phyloP scores from a whole-genome alignment of 2,797 vertebrate genomes.

The Chloroceryle amazona region DNA sequence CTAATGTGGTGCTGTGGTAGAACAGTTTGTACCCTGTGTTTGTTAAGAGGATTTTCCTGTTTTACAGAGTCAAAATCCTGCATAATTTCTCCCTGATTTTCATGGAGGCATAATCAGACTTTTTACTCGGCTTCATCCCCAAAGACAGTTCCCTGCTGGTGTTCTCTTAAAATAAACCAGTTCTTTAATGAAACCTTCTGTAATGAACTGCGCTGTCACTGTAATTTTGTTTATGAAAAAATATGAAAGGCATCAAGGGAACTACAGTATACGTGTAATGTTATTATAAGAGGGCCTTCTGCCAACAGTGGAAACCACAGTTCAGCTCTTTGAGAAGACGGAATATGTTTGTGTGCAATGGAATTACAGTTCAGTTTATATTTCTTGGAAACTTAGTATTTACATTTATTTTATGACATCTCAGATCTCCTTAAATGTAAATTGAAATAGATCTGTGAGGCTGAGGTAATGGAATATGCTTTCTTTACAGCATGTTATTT shows the following conservation, averaged over 20 bases:
- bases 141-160: slow-evolving; percentile 56
- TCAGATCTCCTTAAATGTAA: slow-evolving; percentile 39
- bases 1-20: slow-evolving; percentile 1
- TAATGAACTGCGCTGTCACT: slow-evolving; percentile 63
- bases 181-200: slow-evolving; percentile 63
- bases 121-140: neutral
- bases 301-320: slow-evolving; percentile 56
- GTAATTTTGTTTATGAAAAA: slow-evolving; percentile 66
- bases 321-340: slow-evolving; percentile 44
- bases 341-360: neutral
- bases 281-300: slow-evolving; percentile 64
- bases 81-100: slow-evolving; percentile 71
- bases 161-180: slow-evolving; percentile 62
- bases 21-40: slow-evolving; percentile 59
- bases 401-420: slow-evolving; percentile 35
- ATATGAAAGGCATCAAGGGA: slow-evolving; percentile 62
- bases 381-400: slow-evolving; percentile 52
- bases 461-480: neutral
- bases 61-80: slow-evolving; percentile 64
- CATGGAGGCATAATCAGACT: slow-evolving; percentile 35
- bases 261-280: slow-evolving; percentile 48
- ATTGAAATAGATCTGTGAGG: slow-evolving; percentile 41
- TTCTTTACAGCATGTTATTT: neutral
- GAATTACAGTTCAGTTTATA: slow-evolving; percentile 47
- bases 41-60: slow-evolving; percentile 68